Evolutionary conservation across 2,113 vertebrate genomes (phyloP).

Genomic region (Myodes glareolus): DNA sequence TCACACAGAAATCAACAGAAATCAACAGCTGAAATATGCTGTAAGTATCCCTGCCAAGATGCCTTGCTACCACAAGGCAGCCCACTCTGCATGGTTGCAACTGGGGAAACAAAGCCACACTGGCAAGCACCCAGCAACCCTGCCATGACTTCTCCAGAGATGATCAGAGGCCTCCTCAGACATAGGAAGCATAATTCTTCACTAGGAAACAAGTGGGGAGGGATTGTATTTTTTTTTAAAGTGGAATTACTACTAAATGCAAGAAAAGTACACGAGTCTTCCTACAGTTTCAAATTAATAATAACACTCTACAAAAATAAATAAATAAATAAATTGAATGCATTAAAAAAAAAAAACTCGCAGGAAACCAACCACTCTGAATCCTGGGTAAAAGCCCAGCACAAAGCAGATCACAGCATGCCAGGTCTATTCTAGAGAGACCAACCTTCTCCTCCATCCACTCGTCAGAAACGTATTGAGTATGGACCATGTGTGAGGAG

Average conservation of each 20-base stretch:
- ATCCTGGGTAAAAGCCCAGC: background rate
- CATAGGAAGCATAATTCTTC: background rate
- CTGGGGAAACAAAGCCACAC: background rate
- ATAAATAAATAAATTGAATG: background rate
- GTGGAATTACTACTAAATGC: background rate
- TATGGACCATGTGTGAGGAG: no score
- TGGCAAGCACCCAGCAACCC: background rate
- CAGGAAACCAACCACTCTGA: background rate
- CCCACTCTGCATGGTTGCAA: background rate
- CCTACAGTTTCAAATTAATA: background rate
- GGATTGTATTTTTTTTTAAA: background rate
- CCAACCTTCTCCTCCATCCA: background rate
- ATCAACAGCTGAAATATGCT: constrained; percentile 50
- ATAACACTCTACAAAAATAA: background rate
- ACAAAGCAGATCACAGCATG: background rate
- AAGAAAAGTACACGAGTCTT: background rate
- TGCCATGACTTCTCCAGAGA: background rate
- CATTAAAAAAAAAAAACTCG: background rate
- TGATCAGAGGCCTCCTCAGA: background rate
- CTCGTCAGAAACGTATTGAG: background rate
- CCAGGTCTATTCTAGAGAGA: background rate
- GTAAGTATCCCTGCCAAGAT: background rate
- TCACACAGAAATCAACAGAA: constrained; percentile 52
- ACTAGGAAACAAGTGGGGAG: background rate
- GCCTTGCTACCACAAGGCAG: background rate